Conservation (phyloP, 2,113 vertebrate genomes). For the Hylia prasina region DNA sequence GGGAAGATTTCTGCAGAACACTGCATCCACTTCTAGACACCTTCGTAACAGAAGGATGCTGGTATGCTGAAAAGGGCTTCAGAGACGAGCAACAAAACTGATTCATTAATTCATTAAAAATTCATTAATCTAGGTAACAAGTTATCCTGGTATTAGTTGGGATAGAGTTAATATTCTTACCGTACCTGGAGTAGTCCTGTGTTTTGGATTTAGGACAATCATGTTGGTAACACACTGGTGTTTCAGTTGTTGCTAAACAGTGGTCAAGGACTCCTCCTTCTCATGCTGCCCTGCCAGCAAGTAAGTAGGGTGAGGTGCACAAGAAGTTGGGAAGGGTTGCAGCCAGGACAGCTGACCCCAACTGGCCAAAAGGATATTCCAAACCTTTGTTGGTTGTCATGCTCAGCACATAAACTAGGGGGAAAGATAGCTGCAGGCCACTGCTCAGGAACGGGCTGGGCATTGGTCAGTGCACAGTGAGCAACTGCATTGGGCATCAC, state of each 20-base stretch:
- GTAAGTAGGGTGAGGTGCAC: no score
- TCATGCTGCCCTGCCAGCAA: background rate
- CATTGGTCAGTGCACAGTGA: background rate
- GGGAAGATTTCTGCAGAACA: background rate
- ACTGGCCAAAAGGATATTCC: background rate
- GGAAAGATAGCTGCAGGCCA: background rate
- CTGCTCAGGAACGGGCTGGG: background rate
- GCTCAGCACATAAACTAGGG: background rate
- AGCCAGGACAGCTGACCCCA: background rate
- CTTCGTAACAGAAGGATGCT: background rate
- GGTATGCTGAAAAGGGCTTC: background rate
- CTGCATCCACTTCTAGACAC: background rate
- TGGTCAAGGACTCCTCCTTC: background rate
- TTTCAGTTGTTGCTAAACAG: background rate
- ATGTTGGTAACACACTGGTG: background rate
- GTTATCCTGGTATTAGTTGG: background rate
- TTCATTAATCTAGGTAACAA: background rate
- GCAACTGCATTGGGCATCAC: background rate
- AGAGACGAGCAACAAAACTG: background rate
- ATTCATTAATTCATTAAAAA: no score
- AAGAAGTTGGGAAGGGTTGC: background rate
- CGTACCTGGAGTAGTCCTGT: background rate
- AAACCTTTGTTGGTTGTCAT: background rate
- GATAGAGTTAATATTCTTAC: background rate
- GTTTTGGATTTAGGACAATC: background rate